Evolutionary conservation across 2,888 invertebrate species (phyloP).

Genomic region (Monopis laevigella): DNA sequence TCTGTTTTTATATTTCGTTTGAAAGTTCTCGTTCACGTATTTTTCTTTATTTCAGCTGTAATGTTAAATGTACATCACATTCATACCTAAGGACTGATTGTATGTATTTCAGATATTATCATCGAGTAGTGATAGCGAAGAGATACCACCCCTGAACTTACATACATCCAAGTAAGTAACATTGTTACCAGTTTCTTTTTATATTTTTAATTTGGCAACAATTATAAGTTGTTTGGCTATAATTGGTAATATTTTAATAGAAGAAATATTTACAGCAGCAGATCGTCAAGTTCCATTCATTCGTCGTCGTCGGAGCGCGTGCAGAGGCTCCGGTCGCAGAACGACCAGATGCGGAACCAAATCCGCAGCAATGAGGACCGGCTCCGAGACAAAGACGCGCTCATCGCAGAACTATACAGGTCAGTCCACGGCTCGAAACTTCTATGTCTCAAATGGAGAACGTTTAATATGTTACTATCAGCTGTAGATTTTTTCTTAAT

Average conservation of each 20-base stretch:
- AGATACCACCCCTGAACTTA: conserved; percentile 47
- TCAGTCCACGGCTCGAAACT: no score
- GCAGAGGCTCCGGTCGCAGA: conserved; percentile 35
- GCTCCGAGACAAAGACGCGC: conserved; percentile 51
- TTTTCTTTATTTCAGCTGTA: no score
- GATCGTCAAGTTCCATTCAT: conserved; percentile 47
- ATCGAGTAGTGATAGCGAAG: conserved; percentile 53
- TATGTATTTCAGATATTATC: conserved; percentile 41
- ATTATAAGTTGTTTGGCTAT: no score
- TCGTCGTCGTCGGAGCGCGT: conserved; percentile 45
- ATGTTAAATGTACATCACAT: neutral
- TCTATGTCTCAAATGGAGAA: no score
- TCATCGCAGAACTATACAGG: conserved; percentile 55
- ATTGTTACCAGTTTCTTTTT: no score
- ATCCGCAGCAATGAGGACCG: conserved; percentile 40
- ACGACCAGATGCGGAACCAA: conserved; percentile 43
- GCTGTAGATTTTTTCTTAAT: no score
- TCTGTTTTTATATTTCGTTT: no score
- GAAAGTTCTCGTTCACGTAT: no score
- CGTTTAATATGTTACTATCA: no score
- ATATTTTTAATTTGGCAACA: no score
- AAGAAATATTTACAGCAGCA: no score
- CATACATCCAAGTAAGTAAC: conserved; percentile 52
- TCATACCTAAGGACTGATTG: neutral
- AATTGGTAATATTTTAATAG: no score